Conservation (phyloP, 2,797 vertebrate species). For the Fistularia commersonii region DNA sequence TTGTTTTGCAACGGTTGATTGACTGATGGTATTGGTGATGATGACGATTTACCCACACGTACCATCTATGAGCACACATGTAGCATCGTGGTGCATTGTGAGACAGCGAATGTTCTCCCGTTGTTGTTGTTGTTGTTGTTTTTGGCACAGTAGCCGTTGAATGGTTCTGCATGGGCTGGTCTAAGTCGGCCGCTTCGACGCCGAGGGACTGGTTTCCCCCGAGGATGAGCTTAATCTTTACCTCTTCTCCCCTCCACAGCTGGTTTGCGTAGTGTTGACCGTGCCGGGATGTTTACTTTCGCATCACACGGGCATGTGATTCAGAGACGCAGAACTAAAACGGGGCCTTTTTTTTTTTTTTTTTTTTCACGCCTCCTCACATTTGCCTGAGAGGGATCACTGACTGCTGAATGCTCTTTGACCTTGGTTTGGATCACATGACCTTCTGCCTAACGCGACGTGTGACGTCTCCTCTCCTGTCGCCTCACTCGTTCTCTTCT, state of each 20-base stretch:
- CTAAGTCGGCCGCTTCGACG: background rate
- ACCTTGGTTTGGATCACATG: slow-evolving; percentile 74
- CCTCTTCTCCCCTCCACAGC: slow-evolving; percentile 29
- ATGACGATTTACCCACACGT: slow-evolving; percentile 51
- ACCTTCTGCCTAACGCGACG: slow-evolving; percentile 61
- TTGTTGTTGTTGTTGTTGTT: slow-evolving; percentile 44
- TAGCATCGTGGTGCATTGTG: slow-evolving; percentile 87
- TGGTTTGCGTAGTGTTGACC: slow-evolving; percentile 18
- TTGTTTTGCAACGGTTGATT: slow-evolving; percentile 57
- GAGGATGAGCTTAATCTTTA: background rate
- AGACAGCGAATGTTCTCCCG: slow-evolving; percentile 77
- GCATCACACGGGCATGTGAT: slow-evolving; percentile 69
- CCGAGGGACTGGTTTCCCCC: background rate
- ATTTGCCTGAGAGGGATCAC: slow-evolving; percentile 78
- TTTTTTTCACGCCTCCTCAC: slow-evolving; percentile 65
- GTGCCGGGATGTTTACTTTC: slow-evolving; percentile 2
- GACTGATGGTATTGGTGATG: no score
- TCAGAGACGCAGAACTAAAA: slow-evolving; percentile 74
- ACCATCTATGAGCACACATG: slow-evolving; percentile 48
- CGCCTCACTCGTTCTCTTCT: slow-evolving; percentile 22
- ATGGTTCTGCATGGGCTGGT: slow-evolving; percentile 74
- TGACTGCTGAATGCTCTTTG: slow-evolving; percentile 80
- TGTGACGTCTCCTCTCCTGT: slow-evolving; percentile 35
- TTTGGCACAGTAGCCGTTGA: slow-evolving; percentile 69
- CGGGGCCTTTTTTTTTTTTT: slow-evolving; percentile 36